Evolutionary conservation across 2,888 invertebrate genomes (phyloP).

Genomic region (Mantis religiosa): DNA sequence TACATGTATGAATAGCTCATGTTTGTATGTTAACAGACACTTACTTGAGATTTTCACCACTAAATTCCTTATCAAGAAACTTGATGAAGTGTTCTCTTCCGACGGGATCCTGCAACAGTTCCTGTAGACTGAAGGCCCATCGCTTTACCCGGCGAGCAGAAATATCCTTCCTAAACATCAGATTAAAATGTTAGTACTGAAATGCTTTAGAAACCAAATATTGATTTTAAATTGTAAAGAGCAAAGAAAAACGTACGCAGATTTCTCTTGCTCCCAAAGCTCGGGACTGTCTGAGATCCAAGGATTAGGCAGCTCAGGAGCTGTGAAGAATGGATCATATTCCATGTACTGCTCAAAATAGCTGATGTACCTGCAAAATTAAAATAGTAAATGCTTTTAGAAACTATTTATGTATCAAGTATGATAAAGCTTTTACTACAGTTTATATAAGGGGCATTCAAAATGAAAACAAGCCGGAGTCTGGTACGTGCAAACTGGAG

Average conservation of each 20-base stretch:
- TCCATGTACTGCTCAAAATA: constrained; percentile 95
- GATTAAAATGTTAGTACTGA: neutral
- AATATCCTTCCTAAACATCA: constrained; percentile 73
- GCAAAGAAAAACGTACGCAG: constrained; percentile 74
- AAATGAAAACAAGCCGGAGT: too few species aligned
- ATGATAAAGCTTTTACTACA: too few species aligned
- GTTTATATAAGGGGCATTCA: too few species aligned
- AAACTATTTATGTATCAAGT: too few species aligned
- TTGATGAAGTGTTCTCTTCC: constrained; percentile 94
- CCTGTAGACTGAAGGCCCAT: constrained; percentile 96
- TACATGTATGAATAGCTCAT: too few species aligned
- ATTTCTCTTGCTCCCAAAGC: constrained; percentile 95
- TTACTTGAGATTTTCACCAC: constrained; percentile 96
- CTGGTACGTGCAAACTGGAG: too few species aligned
- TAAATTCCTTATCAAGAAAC: constrained; percentile 97
- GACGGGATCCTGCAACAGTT: constrained; percentile 88
- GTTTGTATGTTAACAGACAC: constrained; percentile 36
- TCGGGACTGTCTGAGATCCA: constrained; percentile 95
- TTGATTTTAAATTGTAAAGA: neutral
- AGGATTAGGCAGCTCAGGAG: constrained; percentile 92
- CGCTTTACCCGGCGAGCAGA: constrained; percentile 88
- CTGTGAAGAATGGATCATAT: constrained; percentile 91
- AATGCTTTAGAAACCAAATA: neutral
- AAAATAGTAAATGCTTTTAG: too few species aligned
- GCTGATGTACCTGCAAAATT: constrained; percentile 64